Conservation (phyloP, 2,113 vertebrate species). For the Excalfactoria chinensis region DNA sequence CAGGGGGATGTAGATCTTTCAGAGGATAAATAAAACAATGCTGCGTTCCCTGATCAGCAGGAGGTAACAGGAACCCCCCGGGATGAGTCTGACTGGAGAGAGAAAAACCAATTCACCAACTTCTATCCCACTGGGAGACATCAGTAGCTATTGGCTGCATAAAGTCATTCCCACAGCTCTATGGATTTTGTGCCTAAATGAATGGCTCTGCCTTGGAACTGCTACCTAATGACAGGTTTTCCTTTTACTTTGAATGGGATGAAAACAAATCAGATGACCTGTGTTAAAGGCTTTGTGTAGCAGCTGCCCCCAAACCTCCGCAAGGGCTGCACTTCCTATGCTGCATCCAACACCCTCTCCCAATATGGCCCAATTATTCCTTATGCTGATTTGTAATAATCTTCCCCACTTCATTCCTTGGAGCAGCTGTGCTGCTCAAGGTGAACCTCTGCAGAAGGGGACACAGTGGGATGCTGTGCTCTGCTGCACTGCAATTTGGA, state of each 20-base stretch:
- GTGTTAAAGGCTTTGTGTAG: neutral
- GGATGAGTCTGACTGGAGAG: neutral
- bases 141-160: neutral
- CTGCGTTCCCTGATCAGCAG: neutral
- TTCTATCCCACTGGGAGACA: neutral
- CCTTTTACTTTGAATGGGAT: neutral
- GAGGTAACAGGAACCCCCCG: neutral
- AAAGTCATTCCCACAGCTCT: neutral
- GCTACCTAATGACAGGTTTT: neutral
- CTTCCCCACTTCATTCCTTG: neutral
- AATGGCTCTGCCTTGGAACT: neutral
- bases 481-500: neutral
- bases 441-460: neutral
- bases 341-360: rapidly evolving
- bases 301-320: neutral
- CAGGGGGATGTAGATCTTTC: neutral
- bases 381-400: neutral
- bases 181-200: neutral
- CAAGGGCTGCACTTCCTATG: rapidly evolving
- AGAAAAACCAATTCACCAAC: neutral
- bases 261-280: neutral
- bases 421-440: neutral
- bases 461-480: neutral
- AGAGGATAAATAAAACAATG: neutral
- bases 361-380: neutral